Evolutionary conservation across 2,888 invertebrate genomes (phyloP).

Genomic region (Scelioninae gen. 1): DNA sequence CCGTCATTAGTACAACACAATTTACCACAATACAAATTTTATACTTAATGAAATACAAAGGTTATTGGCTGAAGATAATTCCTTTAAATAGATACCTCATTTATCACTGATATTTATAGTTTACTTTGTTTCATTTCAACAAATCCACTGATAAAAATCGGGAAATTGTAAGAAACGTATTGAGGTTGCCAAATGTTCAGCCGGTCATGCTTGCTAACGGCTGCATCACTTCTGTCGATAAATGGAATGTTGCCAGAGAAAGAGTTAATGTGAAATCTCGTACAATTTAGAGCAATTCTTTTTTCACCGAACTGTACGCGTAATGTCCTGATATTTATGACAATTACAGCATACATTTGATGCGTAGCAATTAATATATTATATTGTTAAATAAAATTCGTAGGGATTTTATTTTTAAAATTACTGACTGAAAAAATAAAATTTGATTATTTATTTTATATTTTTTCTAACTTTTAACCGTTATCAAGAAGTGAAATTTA

Average conservation of each 20-base stretch:
- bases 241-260: constrained; percentile 66
- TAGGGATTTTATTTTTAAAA: no score
- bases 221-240: constrained; percentile 68
- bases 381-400: no score
- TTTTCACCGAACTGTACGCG: constrained; percentile 29
- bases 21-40: no score
- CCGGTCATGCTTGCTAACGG: constrained; percentile 61
- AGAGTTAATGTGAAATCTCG: constrained; percentile 66
- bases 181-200: constrained; percentile 60
- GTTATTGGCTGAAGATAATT: no score
- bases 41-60: not conserved
- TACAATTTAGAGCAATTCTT: constrained; percentile 55
- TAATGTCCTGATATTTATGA: constrained; percentile 43
- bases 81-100: constrained; percentile 10
- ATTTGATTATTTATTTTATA: no score
- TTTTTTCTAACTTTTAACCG: no score
- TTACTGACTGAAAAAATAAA: no score
- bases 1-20: no score
- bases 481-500: no score
- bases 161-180: constrained; percentile 62
- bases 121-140: constrained; percentile 43
- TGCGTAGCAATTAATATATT: constrained; percentile 5
- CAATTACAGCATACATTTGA: not conserved
- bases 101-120: constrained; percentile 37
- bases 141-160: constrained; percentile 49